phyloP scores from a whole-genome alignment of 2,113 vertebrate genomes.

The Galemys pyrenaicus region DNA sequence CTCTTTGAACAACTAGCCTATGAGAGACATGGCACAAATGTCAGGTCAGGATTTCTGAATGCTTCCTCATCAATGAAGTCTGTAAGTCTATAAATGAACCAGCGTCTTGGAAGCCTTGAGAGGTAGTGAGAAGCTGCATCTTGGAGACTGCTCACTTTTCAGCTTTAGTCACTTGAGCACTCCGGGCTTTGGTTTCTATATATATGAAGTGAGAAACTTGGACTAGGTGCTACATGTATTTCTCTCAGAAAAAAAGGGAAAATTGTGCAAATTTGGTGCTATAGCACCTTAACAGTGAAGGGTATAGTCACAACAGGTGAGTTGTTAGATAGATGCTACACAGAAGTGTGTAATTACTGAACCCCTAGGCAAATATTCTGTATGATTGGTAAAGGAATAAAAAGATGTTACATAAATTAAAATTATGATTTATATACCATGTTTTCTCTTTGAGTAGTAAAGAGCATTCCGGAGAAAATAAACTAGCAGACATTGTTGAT shows the following conservation, averaged over 20 bases:
- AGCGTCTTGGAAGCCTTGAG: not conserved
- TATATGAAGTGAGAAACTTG: not conserved
- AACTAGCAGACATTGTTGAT: not conserved
- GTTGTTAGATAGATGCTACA: not conserved
- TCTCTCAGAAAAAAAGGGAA: not conserved
- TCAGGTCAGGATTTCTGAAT: not conserved
- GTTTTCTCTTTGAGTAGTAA: not conserved
- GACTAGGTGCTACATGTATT: not conserved
- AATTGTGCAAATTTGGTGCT: not conserved
- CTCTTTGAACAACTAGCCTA: not conserved
- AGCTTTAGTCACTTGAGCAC: not conserved
- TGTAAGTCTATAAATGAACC: too few species aligned
- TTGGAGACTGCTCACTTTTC: not conserved
- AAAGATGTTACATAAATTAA: constrained; percentile 4
- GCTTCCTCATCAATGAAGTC: not conserved
- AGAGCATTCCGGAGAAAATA: not conserved
- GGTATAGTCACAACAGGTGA: not conserved
- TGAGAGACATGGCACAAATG: not conserved
- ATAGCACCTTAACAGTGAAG: not conserved
- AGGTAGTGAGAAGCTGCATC: not conserved
- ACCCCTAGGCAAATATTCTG: not conserved
- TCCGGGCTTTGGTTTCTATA: not conserved
- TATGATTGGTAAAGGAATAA: not conserved
- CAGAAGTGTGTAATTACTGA: not conserved
- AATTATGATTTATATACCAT: not conserved